phyloP scores from a whole-genome alignment of 2,888 invertebrate genomes.

The Pollenia angustigena region DNA sequence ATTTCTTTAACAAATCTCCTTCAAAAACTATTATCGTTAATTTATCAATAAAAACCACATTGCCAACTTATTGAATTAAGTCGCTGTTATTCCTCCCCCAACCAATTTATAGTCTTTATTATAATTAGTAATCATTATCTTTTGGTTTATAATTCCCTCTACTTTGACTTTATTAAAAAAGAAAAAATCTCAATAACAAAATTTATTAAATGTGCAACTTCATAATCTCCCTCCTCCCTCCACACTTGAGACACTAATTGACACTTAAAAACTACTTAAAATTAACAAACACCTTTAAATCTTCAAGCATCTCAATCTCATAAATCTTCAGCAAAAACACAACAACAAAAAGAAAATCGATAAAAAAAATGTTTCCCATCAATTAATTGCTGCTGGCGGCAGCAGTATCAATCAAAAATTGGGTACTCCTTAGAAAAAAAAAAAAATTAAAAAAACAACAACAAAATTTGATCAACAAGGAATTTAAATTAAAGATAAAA shows the following conservation, averaged over 20 bases:
- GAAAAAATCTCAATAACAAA: background rate
- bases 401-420: slow-evolving; percentile 14
- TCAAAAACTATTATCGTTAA: background rate
- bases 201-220: slow-evolving; percentile 12
- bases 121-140: slow-evolving; percentile 34
- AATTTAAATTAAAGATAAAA: slow-evolving; percentile 47
- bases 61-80: slow-evolving; percentile 26
- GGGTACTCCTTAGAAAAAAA: slow-evolving; percentile 30
- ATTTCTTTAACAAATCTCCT: background rate
- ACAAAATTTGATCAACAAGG: background rate
- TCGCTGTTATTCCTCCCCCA: background rate
- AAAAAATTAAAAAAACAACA: background rate
- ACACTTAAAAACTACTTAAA: slow-evolving; percentile 44
- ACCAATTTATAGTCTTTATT: slow-evolving; percentile 15
- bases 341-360: slow-evolving; percentile 3
- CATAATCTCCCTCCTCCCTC: slow-evolving; percentile 18
- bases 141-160: slow-evolving; percentile 11
- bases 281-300: slow-evolving; percentile 34
- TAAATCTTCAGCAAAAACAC: slow-evolving; percentile 54
- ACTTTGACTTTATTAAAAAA: slow-evolving; percentile 12
- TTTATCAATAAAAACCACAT: slow-evolving; percentile 41
- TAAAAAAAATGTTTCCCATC: slow-evolving; percentile 61
- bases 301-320: slow-evolving; percentile 40
- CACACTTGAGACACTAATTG: slow-evolving; percentile 52
- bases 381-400: slow-evolving; percentile 50